Conservation (phyloP, 2,113 vertebrate genomes). For the Brachypodius melanocephalos region DNA sequence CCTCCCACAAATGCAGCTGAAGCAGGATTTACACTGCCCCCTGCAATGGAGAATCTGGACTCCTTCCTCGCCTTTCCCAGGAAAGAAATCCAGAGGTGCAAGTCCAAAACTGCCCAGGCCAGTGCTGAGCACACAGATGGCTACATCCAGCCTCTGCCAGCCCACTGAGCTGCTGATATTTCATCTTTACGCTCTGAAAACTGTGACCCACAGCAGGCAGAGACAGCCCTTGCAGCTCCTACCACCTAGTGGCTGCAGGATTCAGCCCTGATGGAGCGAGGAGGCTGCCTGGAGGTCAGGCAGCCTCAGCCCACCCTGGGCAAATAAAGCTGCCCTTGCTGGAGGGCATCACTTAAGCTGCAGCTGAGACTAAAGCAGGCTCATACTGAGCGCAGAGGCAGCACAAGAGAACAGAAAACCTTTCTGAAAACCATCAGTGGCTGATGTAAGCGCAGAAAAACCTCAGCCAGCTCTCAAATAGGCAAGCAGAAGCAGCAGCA, state of each 20-base stretch:
- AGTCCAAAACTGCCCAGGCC: not conserved
- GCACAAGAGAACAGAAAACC: not conserved
- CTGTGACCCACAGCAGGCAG: not conserved
- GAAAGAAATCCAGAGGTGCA: constrained; percentile 7
- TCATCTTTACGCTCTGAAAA: not conserved
- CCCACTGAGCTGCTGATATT: not conserved
- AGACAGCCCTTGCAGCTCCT: constrained; percentile 26
- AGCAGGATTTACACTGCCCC: not conserved
- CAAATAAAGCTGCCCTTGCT: not conserved
- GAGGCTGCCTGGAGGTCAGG: not conserved
- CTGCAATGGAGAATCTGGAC: not conserved
- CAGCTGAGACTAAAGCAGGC: not conserved
- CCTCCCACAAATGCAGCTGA: not conserved
- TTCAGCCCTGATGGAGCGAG: not conserved
- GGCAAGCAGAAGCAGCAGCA: not conserved
- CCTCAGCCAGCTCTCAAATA: not conserved
- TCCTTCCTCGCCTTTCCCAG: not conserved
- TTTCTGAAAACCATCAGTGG: not conserved
- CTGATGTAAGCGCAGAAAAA: not conserved
- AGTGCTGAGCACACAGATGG: not conserved
- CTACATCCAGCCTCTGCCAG: not conserved
- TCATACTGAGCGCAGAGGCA: not conserved
- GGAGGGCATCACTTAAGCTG: fast-evolving
- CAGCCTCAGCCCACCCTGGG: not conserved
- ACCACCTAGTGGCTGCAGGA: constrained; percentile 51